phyloP scores from a whole-genome alignment of 2,113 vertebrate species.

The Misgurnus anguillicaudatus region DNA sequence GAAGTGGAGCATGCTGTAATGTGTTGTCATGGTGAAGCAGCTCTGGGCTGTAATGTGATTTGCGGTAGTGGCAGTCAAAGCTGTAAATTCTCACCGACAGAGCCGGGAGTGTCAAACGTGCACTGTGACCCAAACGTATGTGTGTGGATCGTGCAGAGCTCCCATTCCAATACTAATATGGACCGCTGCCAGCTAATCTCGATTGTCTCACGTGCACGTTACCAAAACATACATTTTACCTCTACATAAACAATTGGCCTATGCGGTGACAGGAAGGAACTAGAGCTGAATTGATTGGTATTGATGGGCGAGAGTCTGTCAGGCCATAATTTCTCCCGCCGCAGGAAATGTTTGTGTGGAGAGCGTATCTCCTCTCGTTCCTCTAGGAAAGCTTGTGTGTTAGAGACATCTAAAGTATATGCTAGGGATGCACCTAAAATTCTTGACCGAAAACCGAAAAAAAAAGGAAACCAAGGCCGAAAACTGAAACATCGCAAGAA shows the following conservation, averaged over 20 bases:
- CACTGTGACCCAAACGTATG: background rate
- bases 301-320: conserved; percentile 33
- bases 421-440: too few relatives aligned
- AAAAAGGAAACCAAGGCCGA: too few relatives aligned
- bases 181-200: background rate
- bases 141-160: background rate
- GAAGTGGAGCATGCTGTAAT: conserved; percentile 37
- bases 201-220: background rate
- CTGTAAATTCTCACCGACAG: conserved; percentile 28
- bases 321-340: background rate
- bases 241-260: background rate
- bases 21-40: conserved; percentile 46
- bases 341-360: conserved; percentile 32
- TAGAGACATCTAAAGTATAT: too few relatives aligned
- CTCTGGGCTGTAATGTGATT: conserved; percentile 14
- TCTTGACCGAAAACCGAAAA: too few relatives aligned
- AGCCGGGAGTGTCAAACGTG: background rate
- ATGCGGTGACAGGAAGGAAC: conserved; percentile 28
- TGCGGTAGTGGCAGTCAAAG: conserved; percentile 30
- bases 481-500: too few relatives aligned
- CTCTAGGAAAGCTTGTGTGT: background rate
- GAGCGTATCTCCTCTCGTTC: conserved; percentile 13
- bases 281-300: conserved; percentile 53
- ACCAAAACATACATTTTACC: background rate
- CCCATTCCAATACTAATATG: too few relatives aligned